A percentile compares a stretch with the other conserved stretches of the same genome.
Evolutionary conservation across 1,140 invertebrate genomes (phyloP).

Genomic region (Rhagoletis zephyria): DNA sequence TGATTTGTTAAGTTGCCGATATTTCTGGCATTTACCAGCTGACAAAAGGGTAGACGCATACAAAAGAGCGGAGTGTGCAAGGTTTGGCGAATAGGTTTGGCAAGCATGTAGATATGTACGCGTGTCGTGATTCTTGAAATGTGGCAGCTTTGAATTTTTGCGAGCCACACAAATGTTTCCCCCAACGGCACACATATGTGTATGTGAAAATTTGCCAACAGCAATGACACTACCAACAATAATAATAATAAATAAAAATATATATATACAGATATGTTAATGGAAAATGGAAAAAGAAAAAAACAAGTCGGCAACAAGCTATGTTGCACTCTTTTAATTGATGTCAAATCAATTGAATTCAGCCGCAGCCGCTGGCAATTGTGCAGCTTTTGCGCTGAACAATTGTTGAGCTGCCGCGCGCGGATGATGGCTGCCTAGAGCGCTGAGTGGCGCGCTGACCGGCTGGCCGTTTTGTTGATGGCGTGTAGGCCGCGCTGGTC

Average conservation of each 20-base stretch:
- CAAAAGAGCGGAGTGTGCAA: neutral
- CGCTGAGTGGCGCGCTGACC: constrained; percentile 12
- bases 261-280: neutral
- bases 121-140: neutral
- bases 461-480: neutral
- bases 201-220: neutral
- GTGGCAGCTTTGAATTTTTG: neutral
- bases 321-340: constrained; percentile 52
- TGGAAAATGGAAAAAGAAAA: constrained; percentile 15
- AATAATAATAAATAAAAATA: neutral
- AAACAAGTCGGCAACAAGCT: constrained; percentile 9
- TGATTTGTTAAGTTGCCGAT: constrained; percentile 22
- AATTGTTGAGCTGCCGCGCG: constrained; percentile 4
- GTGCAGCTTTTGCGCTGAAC: neutral
- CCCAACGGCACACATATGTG: neutral
- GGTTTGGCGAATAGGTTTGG: too few species aligned
- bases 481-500: neutral
- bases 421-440: neutral
- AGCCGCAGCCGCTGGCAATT: neutral
- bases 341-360: constrained; percentile 52
- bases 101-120: neutral
- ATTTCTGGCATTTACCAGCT: constrained; percentile 2
- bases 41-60: neutral
- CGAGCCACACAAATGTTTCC: neutral
- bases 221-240: constrained; percentile 1